Conservation (phyloP, 2,888 invertebrate species). For the Teleiodes luculella region DNA sequence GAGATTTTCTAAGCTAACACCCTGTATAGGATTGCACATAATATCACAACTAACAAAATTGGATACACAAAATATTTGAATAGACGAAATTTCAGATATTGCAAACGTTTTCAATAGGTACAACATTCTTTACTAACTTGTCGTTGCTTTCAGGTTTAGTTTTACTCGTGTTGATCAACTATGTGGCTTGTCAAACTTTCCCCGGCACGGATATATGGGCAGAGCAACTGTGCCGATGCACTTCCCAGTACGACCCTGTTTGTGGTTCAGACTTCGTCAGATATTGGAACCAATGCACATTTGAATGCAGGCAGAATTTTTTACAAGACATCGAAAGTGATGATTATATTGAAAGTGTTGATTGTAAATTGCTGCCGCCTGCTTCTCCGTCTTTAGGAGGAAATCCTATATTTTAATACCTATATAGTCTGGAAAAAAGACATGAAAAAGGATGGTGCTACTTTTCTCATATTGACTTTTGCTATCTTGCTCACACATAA, state of each 20-base stretch:
- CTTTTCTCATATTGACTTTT: no score
- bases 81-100: no score
- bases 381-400: neutral
- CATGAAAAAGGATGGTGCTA: no score
- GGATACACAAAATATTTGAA: no score
- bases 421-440: neutral
- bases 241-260: conserved; percentile 40
- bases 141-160: conserved; percentile 29
- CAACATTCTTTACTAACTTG: conserved; percentile 1
- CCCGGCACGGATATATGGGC: conserved; percentile 26
- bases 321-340: no score
- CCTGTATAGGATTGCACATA: no score
- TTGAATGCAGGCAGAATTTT: conserved; percentile 30
- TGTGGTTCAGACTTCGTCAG: conserved; percentile 35
- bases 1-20: no score
- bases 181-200: conserved; percentile 11
- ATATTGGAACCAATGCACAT: conserved; percentile 41
- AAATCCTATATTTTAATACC: neutral
- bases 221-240: conserved; percentile 34
- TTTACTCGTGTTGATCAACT: conserved; percentile 21
- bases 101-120: no score
- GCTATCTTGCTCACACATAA: no score
- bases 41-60: no score
- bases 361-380: neutral
- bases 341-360: neutral